Percentiles rank a stretch among this genome's conserved stretches.
Conservation (phyloP, 2,113 vertebrate genomes). For the Hippocampus zosterae region DNA sequence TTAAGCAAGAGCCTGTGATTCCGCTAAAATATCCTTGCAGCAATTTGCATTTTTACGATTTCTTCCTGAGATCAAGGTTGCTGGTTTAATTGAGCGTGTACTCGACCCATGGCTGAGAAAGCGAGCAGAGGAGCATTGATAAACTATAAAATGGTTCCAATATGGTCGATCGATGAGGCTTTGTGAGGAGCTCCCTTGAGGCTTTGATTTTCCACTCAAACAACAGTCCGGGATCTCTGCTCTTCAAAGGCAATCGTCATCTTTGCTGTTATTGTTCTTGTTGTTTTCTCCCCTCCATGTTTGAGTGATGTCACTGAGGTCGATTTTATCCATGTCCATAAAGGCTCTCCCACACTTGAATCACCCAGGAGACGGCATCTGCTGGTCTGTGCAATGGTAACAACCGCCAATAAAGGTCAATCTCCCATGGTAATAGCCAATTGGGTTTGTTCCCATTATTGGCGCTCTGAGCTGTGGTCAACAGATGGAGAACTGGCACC, state of each 20-base stretch:
- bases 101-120: constrained; percentile 55
- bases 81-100: constrained; percentile 67
- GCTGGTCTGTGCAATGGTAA: constrained; percentile 55
- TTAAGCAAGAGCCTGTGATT: constrained; percentile 28
- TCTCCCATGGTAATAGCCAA: constrained; percentile 66
- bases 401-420: constrained; percentile 69
- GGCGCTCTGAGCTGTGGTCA: constrained; percentile 63
- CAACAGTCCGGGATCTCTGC: constrained; percentile 63
- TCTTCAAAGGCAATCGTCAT: constrained; percentile 69
- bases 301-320: constrained; percentile 67
- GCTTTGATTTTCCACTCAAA: constrained; percentile 71
- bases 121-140: constrained; percentile 68
- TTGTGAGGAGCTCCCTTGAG: constrained; percentile 61
- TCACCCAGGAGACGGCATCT: constrained; percentile 58
- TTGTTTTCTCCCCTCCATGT: constrained; percentile 34
- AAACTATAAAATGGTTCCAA: constrained; percentile 76
- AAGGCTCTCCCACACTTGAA: constrained; percentile 67
- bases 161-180: constrained; percentile 67
- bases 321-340: constrained; percentile 65
- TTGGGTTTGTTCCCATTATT: constrained; percentile 70
- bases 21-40: constrained; percentile 40
- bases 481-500: constrained; percentile 63
- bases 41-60: constrained; percentile 39
- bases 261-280: constrained; percentile 63
- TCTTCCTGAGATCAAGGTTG: constrained; percentile 67